A percentile compares a stretch with the other conserved stretches of the same genome.
Evolutionary conservation across 2,888 invertebrate species (phyloP).

Genomic region (Drosophila flavopinicola): DNA sequence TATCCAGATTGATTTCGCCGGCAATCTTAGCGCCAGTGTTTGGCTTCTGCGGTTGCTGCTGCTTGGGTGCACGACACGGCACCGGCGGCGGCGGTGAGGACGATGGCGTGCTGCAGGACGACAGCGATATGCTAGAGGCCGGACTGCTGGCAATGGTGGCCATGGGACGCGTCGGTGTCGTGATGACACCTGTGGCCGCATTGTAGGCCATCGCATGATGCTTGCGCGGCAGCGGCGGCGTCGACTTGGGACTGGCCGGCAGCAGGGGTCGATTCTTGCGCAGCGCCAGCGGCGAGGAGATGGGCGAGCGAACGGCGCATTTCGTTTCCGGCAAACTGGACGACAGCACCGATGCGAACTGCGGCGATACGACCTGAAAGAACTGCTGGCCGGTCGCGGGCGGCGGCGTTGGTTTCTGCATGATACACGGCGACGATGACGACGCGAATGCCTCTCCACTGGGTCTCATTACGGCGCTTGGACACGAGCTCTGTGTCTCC

Average conservation of each 20-base stretch:
- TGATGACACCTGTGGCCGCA: slow-evolving; percentile 70
- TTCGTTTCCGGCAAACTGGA: slow-evolving; percentile 76
- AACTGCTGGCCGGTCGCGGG: slow-evolving; percentile 67
- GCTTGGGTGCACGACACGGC: slow-evolving; percentile 82
- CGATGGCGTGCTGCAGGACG: slow-evolving; percentile 83
- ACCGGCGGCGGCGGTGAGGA: slow-evolving; percentile 83
- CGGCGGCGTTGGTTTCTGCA: slow-evolving; percentile 65
- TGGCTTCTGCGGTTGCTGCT: slow-evolving; percentile 26
- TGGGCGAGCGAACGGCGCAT: slow-evolving; percentile 75
- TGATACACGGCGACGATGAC: slow-evolving; percentile 33
- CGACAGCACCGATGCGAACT: slow-evolving; percentile 75
- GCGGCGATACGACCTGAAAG: slow-evolving; percentile 79
- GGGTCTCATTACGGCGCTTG: slow-evolving; percentile 31
- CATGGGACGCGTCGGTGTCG: slow-evolving; percentile 71
- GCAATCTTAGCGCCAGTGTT: slow-evolving; percentile 5
- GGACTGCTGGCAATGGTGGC: slow-evolving; percentile 77
- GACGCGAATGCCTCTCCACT: slow-evolving; percentile 41
- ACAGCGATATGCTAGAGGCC: slow-evolving; percentile 81
- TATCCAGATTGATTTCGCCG: slow-evolving; percentile 71
- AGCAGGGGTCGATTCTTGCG: slow-evolving; percentile 75
- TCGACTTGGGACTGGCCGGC: slow-evolving; percentile 79
- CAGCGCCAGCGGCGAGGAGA: slow-evolving; percentile 75
- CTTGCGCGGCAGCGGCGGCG: slow-evolving; percentile 78
- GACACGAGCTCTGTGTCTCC: slow-evolving; percentile 30
- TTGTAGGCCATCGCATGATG: slow-evolving; percentile 78